Conservation (phyloP, 2,797 vertebrate genomes). For the Acrossocheilus wenchowensis region DNA sequence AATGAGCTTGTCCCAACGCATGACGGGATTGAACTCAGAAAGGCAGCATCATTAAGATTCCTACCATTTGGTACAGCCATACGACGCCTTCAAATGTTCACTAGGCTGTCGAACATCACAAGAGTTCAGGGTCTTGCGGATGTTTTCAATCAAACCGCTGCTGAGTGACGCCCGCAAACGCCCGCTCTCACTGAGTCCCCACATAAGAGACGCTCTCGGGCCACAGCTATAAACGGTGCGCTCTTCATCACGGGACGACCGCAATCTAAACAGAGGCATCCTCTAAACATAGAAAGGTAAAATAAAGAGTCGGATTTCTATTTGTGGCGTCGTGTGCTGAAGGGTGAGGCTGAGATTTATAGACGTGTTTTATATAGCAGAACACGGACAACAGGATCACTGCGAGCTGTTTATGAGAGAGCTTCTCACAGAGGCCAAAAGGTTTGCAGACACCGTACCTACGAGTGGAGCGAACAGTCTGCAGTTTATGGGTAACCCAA, state of each 20-base stretch:
- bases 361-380: constrained; percentile 59
- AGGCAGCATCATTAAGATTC: constrained; percentile 7
- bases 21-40: not conserved
- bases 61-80: not conserved
- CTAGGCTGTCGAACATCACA: not conserved
- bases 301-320: constrained; percentile 65
- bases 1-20: not conserved
- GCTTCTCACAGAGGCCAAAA: constrained; percentile 54
- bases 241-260: constrained; percentile 57
- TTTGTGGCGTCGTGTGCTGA: constrained; percentile 60
- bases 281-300: constrained; percentile 68
- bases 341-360: constrained; percentile 57
- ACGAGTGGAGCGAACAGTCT: not conserved
- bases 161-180: constrained; percentile 58
- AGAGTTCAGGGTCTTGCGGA: not conserved
- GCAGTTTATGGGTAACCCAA: constrained; percentile 43
- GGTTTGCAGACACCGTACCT: constrained; percentile 59
- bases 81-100: not conserved
- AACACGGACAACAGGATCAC: constrained; percentile 58
- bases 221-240: constrained; percentile 69
- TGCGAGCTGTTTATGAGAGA: constrained; percentile 62
- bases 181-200: constrained; percentile 64
- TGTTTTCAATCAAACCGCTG: constrained; percentile 64
- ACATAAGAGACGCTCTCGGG: constrained; percentile 69
- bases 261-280: constrained; percentile 62